Evolutionary conservation across 2,888 invertebrate species (phyloP).

Genomic region (Caenorhabditis sinica): DNA sequence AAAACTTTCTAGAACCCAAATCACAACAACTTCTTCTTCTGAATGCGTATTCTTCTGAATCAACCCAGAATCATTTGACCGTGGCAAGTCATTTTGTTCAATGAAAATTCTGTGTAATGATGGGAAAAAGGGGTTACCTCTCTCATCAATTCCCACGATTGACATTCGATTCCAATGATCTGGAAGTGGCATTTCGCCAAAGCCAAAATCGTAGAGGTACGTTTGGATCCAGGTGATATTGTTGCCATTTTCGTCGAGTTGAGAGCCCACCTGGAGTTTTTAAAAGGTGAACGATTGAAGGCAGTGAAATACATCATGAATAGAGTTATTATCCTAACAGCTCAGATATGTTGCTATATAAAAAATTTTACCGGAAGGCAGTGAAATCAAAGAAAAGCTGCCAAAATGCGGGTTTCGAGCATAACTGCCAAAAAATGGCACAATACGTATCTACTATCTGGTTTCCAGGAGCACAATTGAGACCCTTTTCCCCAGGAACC

Average conservation of each 20-base stretch:
- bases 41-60: not conserved
- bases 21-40: conserved; percentile 8
- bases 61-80: conserved; percentile 3
- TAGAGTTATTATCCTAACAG: too few species aligned
- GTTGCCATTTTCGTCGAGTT: conserved; percentile 54
- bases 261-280: conserved; percentile 58
- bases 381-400: too few species aligned
- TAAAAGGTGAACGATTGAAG: not conserved
- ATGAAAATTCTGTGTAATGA: not conserved
- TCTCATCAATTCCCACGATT: conserved; percentile 69
- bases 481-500: too few species aligned
- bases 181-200: conserved; percentile 73
- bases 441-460: too few species aligned
- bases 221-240: conserved; percentile 80
- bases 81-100: not conserved
- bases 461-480: too few species aligned
- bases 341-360: too few species aligned
- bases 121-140: conserved; percentile 57
- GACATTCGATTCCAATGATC: conserved; percentile 73
- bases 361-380: too few species aligned
- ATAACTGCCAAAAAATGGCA: too few species aligned
- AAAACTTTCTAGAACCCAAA: conserved; percentile 16
- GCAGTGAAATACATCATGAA: too few species aligned
- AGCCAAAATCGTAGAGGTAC: conserved; percentile 79
- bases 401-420: too few species aligned